These are phyloP conservation scores for Percopsis omiscomaycus DNA, from an alignment of 2,797 vertebrate species.

Conservation along the genomic window DNA sequence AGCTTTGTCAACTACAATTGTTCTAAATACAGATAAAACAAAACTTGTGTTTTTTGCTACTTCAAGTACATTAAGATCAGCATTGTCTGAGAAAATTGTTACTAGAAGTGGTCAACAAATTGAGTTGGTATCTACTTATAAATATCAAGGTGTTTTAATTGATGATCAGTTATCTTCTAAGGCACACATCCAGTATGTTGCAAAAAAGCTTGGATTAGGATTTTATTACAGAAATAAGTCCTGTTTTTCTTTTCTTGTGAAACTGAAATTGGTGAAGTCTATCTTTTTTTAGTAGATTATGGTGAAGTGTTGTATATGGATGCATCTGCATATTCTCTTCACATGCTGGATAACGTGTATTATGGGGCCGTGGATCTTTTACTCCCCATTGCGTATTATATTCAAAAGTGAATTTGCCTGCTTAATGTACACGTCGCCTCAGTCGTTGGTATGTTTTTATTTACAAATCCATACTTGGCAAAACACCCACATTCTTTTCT, in stretches of 20 bases:
- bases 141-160: constrained; percentile 15
- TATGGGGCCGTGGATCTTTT: background rate
- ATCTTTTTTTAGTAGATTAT: constrained; percentile 7
- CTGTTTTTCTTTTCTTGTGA: constrained; percentile 4
- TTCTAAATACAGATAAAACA: constrained; percentile 9
- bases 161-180: constrained; percentile 10
- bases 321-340: constrained; percentile 1
- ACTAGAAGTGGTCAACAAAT: constrained; percentile 12
- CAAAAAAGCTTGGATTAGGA: background rate
- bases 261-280: constrained; percentile 3
- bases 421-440: background rate
- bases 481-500: background rate
- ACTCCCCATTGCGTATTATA: constrained; percentile 6
- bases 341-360: constrained; percentile 4
- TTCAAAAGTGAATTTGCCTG: background rate
- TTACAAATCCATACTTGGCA: background rate
- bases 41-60: constrained; percentile 3
- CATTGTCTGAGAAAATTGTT: background rate
- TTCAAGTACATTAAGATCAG: background rate
- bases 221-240: background rate
- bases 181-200: background rate
- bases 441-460: constrained; percentile 1
- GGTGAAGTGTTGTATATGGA: constrained; percentile 15
- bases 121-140: constrained; percentile 18
- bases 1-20: constrained; percentile 4